Evolutionary conservation across 2,888 invertebrate genomes (phyloP), one percentile per base, ranked within the genome.

Genomic region (Aphidoletes aphidimyza): DNA sequence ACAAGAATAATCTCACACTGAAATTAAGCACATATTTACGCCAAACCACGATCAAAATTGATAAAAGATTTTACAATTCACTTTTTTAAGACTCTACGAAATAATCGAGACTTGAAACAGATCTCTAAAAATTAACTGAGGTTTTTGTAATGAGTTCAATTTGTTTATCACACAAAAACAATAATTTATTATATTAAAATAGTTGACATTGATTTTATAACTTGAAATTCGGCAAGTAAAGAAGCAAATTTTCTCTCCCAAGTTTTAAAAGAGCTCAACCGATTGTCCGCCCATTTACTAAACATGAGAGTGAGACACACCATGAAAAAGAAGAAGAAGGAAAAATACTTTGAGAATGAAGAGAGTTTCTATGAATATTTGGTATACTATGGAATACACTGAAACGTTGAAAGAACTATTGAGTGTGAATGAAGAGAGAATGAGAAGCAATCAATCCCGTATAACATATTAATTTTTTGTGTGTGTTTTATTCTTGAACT

Each of bases 241-340:
- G 0, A 69, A 30, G 30, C 14, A 54, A 22, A 54, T 22, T 11
- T 47, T 47, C 19, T 54, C 11, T 54, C 22, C 54, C 54, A 26
- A 54, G 54, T 30, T 69, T 69, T 69, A 30, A 69, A 69, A 69
- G 30, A 69, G 37, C 37, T 37, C 81, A 22, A 81, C 81, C 81
- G 81, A 81, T 81, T 37, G 37, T 37, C 81, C 81, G 81, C 81
- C 81, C 81, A 81, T 37, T 37, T n/a, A 81, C 81, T 78, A 0
- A 81, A 22, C n/a, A 81, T 6, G 81, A 81, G 36, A 81, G 22
- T n/a, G 37, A 81, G 19, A 81, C 81, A 81, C n/a, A n/a, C 81
- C 5, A n/a, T n/a, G n/a, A 37, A 37, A 8, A 22, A 81, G 81
- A 19, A n/a, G 8, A 8, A 22, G 37, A 37, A 19, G 5, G 8